Percentiles rank a stretch among this genome's conserved stretches.
phyloP scores from a whole-genome alignment of 2,888 invertebrate species.

The Iphiclides podalirius region DNA sequence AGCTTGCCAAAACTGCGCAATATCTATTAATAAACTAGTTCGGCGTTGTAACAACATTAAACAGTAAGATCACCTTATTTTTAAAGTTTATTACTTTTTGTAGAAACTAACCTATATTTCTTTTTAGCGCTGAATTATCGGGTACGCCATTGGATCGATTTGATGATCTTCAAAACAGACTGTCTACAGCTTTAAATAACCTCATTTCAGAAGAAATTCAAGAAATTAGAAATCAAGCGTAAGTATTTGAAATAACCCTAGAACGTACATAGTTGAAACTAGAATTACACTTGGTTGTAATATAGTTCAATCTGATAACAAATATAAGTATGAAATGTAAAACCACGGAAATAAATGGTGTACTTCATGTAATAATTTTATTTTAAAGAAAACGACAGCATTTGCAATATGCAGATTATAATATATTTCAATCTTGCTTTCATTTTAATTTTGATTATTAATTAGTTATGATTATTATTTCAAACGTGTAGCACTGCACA shows the following conservation, averaged over 20 bases:
- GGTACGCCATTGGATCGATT: conserved; percentile 69
- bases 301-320: too few relatives aligned
- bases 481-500: too few relatives aligned
- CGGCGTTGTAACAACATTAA: conserved; percentile 73
- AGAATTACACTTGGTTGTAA: conserved; percentile 1
- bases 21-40: conserved; percentile 74
- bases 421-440: too few relatives aligned
- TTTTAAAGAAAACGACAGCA: too few relatives aligned
- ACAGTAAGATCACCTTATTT: conserved; percentile 54
- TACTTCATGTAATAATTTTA: too few relatives aligned
- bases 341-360: too few relatives aligned
- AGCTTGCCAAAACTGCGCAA: conserved; percentile 71
- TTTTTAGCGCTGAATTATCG: conserved; percentile 63
- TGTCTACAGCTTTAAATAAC: conserved; percentile 61
- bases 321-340: too few relatives aligned
- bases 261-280: too few relatives aligned
- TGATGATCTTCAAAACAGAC: conserved; percentile 55
- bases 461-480: not conserved
- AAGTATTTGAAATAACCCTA: too few relatives aligned
- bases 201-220: conserved; percentile 60
- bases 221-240: conserved; percentile 66
- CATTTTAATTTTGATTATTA: too few relatives aligned
- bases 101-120: conserved; percentile 16
- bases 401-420: too few relatives aligned
- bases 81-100: not conserved